A percentile compares a stretch with the other conserved stretches of the same genome.
Evolutionary conservation across 2,888 invertebrate genomes (phyloP).

Genomic region (Platycheirus rosarum): DNA sequence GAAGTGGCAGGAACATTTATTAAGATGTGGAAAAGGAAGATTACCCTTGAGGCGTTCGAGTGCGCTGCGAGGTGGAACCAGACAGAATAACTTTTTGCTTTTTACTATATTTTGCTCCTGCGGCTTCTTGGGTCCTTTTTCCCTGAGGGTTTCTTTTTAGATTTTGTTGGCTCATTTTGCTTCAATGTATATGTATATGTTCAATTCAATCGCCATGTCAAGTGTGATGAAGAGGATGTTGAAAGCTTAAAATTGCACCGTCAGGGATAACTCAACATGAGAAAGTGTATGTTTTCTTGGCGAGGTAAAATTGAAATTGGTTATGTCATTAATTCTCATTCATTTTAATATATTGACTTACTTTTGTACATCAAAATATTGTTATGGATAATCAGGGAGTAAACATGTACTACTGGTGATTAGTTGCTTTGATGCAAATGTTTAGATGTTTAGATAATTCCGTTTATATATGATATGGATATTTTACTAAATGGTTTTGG

Average conservation of each 20-base stretch:
- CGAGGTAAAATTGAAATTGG: too few relatives aligned
- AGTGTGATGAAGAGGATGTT: constrained; percentile 47
- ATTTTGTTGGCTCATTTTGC: constrained; percentile 7
- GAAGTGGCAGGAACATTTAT: constrained; percentile 69
- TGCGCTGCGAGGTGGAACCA: constrained; percentile 15
- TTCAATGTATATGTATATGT: constrained; percentile 45
- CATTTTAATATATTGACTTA: too few relatives aligned
- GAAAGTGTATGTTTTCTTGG: too few relatives aligned
- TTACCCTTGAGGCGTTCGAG: constrained; percentile 45
- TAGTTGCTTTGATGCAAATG: too few relatives aligned
- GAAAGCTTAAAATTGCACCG: constrained; percentile 54
- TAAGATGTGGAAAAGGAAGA: constrained; percentile 62
- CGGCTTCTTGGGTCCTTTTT: constrained; percentile 7
- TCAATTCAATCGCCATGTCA: constrained; percentile 58
- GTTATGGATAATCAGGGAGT: too few relatives aligned
- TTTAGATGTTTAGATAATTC: too few relatives aligned
- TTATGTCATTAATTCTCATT: too few relatives aligned
- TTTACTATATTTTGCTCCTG: not conserved
- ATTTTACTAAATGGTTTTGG: too few relatives aligned
- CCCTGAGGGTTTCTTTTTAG: not conserved
- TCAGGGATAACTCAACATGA: constrained; percentile 45
- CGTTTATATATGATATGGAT: too few relatives aligned
- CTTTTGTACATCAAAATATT: too few relatives aligned
- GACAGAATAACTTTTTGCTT: constrained; percentile 42
- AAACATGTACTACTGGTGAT: too few relatives aligned